Evolutionary conservation across 2,113 vertebrate genomes (phyloP), one percentile per base, ranked within the genome.

Genomic region (Megaceryle torquata): DNA sequence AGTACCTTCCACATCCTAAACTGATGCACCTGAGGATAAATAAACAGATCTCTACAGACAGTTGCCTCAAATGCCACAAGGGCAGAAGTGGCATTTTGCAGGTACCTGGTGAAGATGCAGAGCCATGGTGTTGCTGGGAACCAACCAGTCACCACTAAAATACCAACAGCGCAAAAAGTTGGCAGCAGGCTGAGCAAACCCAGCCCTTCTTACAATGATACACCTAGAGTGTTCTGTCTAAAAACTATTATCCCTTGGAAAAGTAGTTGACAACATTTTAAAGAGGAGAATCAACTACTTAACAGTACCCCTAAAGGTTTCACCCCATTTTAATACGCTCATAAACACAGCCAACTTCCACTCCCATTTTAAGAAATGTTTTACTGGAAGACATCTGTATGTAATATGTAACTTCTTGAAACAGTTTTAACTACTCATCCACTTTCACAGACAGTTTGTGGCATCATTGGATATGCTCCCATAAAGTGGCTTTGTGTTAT

Each of bases 121-220:
- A 59, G 12, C 17, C 8, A 26, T 0, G 0, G 46, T 46, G 46
- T 20, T 63, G 20, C 51, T 76, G 43, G 43, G 21, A 68, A 37
- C 48, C 25, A 48, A 1, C 35, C 12, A 22, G 37, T 31, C 6
- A 21, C 28, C 20, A 6, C 19, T n/a, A 12, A 68, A 70, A 37
- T 13, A 70, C 15, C 15, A 50, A 0, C 1, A 51, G 16, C 22
- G 31, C 21, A 67, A 67, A 63, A 65, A 17, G 12, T 18, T 9
- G 1, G 51, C n/a, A 22, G 37, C 54, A 69, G 37, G 48, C 43
- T 76, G 21, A 77, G 71, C 43, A 86, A 77, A 46, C 17, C 13
- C 22, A 54, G 29, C 15, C 11, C 18, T 83, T 82, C 4, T 4
- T 75, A 20, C 9, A 10, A 17, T 3, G 0, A 59, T 68, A 9